Conservation (phyloP, 1,140 invertebrate genomes). For the Nasonia longicornis region DNA sequence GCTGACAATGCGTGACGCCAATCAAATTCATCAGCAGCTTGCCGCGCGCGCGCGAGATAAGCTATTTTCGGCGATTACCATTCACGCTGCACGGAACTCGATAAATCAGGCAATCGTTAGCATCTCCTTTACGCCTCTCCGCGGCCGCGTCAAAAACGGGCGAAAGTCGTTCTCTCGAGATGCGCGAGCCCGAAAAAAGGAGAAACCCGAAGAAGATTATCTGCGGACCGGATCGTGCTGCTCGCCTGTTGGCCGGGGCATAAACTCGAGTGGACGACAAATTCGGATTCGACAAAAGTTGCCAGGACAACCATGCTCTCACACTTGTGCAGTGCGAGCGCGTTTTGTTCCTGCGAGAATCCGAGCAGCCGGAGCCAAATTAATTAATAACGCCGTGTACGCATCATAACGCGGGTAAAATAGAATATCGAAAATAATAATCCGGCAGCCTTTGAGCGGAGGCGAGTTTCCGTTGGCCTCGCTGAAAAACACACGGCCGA, state of each 20-base stretch:
- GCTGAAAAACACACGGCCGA: background rate
- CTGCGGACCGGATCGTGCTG: constrained; percentile 28
- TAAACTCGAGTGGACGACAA: constrained; percentile 38
- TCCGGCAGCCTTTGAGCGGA: background rate
- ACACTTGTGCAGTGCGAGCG: too few species aligned
- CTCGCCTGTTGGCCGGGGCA: constrained; percentile 1
- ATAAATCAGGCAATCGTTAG: constrained; percentile 46
- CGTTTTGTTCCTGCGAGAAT: too few species aligned
- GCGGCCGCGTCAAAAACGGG: background rate
- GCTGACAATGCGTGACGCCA: background rate
- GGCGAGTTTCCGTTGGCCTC: background rate
- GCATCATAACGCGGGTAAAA: background rate
- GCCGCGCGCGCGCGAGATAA: background rate
- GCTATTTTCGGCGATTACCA: constrained; percentile 21
- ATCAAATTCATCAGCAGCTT: constrained; percentile 39
- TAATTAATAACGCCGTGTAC: background rate
- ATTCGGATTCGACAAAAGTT: background rate
- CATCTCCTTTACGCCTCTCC: background rate
- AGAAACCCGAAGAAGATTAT: constrained; percentile 40
- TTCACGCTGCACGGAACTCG: constrained; percentile 19
- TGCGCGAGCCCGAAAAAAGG: background rate
- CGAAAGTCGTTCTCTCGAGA: background rate
- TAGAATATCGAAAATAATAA: constrained; percentile 2
- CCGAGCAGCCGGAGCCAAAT: background rate
- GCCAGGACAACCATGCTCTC: too few species aligned